A percentile compares a stretch with the other conserved stretches of the same genome.
Evolutionary conservation across 2,888 invertebrate species (phyloP).

Genomic region (Steinernema carpocapsae): DNA sequence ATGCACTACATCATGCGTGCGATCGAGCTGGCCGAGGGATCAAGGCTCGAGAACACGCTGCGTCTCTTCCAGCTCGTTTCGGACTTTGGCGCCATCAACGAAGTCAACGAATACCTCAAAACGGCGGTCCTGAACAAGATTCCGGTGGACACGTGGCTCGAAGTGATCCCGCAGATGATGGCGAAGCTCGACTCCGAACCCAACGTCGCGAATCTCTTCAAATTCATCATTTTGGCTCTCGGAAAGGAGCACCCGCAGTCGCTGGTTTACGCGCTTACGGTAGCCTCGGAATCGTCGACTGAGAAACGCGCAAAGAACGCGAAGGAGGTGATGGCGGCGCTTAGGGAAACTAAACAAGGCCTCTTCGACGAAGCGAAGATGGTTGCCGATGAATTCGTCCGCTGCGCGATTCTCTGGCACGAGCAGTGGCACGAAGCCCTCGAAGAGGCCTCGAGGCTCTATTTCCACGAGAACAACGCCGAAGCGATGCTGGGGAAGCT

Average conservation of each 20-base stretch:
- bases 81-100: slow-evolving; percentile 83
- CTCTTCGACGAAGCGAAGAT: slow-evolving; percentile 85
- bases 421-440: slow-evolving; percentile 98
- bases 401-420: slow-evolving; percentile 91
- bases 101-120: slow-evolving; percentile 89
- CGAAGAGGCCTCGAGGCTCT: slow-evolving; percentile 74
- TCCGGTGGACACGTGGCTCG: slow-evolving; percentile 97
- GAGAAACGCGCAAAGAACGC: slow-evolving; percentile 85
- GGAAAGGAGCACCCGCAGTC: slow-evolving; percentile 97
- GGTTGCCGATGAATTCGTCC: slow-evolving; percentile 87
- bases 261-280: slow-evolving; percentile 93
- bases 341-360: slow-evolving; percentile 90
- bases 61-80: slow-evolving; percentile 93
- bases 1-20: slow-evolving; percentile 59
- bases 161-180: slow-evolving; percentile 96
- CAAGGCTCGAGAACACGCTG: slow-evolving; percentile 90
- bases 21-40: slow-evolving; percentile 58
- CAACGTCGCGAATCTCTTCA: slow-evolving; percentile 86
- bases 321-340: slow-evolving; percentile 88
- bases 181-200: slow-evolving; percentile 93
- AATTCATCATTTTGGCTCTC: slow-evolving; percentile 90
- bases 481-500: slow-evolving; percentile 94
- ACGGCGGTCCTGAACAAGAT: slow-evolving; percentile 86
- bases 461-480: slow-evolving; percentile 93
- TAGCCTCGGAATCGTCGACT: slow-evolving; percentile 92